phyloP scores from a whole-genome alignment of 2,888 invertebrate species.

The Hypercompe scribonia region DNA sequence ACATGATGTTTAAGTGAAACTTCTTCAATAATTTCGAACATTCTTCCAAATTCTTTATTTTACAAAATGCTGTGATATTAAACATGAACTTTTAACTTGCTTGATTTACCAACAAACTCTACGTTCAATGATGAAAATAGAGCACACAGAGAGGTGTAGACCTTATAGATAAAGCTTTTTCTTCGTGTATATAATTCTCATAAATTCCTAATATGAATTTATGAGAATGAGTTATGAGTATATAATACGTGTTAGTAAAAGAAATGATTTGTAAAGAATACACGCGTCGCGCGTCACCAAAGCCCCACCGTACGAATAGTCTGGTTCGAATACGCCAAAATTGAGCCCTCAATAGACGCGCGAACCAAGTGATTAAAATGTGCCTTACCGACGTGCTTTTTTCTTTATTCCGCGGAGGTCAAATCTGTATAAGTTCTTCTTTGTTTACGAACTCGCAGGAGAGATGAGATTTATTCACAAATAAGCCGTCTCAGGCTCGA shows the following conservation, averaged over 20 bases:
- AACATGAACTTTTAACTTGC: not conserved
- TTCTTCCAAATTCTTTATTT: not conserved
- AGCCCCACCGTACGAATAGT: conserved; percentile 24
- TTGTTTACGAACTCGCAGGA: conserved; percentile 33
- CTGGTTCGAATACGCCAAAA: conserved; percentile 56
- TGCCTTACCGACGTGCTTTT: conserved; percentile 42
- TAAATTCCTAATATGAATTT: not conserved
- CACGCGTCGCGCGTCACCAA: conserved; percentile 14
- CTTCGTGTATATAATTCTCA: not conserved
- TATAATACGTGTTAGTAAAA: too few species aligned
- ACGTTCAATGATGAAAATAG: not conserved
- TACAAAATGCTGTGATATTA: not conserved
- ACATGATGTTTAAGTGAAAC: conserved; percentile 11
- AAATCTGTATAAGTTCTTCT: conserved; percentile 42
- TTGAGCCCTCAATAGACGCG: conserved; percentile 60
- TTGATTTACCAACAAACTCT: not conserved
- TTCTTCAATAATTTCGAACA: not conserved
- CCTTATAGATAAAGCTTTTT: not conserved
- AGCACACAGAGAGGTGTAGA: not conserved
- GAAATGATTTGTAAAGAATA: not conserved
- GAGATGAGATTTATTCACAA: conserved; percentile 40
- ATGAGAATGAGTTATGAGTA: too few species aligned
- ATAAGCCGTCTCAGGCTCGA: conserved; percentile 35
- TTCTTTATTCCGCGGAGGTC: conserved; percentile 45
- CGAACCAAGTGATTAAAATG: conserved; percentile 63